phyloP scores from a whole-genome alignment of 2,797 vertebrate genomes.

The Calcarius lapponicus region DNA sequence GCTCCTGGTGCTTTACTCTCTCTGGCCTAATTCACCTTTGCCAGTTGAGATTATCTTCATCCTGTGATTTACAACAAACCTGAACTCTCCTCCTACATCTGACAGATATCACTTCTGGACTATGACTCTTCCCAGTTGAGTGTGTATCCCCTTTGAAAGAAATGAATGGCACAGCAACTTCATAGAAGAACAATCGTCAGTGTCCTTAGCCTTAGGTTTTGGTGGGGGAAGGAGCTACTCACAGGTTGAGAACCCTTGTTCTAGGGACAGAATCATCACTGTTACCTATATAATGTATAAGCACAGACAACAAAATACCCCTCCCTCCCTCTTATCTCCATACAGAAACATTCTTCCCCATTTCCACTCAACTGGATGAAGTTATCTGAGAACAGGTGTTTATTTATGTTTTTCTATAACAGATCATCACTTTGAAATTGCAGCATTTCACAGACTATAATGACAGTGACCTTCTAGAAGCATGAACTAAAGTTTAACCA shows the following conservation, averaged over 20 bases:
- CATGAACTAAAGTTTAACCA: neutral
- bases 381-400: neutral
- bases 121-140: neutral
- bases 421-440: neutral
- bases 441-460: conserved; percentile 4
- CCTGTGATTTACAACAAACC: neutral
- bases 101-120: neutral
- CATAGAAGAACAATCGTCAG: neutral
- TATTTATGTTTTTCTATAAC: conserved; percentile 10
- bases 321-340: neutral
- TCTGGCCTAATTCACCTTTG: neutral
- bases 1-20: neutral
- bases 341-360: neutral
- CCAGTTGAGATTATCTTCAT: neutral
- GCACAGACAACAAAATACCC: neutral
- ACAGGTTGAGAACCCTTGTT: conserved; percentile 64
- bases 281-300: neutral
- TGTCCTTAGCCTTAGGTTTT: neutral
- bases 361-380: neutral
- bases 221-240: neutral
- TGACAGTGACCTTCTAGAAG: neutral
- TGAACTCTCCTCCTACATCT: neutral
- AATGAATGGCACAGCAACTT: neutral
- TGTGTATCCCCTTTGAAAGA: neutral
- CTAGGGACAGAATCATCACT: neutral